Evolutionary conservation across 2,797 vertebrate genomes (phyloP).

Genomic region (Pantherophis vulpinus): DNA sequence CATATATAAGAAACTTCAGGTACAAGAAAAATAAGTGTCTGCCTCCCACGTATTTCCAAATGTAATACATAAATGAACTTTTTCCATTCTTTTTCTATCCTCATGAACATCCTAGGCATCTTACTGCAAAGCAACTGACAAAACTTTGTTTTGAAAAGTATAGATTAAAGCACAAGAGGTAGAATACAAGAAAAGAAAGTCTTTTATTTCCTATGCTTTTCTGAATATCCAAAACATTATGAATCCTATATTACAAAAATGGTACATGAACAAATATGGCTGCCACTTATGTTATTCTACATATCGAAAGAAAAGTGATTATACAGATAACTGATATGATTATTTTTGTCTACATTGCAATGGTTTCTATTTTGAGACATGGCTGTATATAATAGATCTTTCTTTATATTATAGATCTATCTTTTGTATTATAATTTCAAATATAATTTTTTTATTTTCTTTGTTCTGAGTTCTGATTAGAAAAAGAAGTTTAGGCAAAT

Average conservation of each 20-base stretch:
- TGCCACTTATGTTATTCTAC: not conserved
- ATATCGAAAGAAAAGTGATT: not conserved
- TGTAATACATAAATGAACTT: not conserved
- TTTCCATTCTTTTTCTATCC: not conserved
- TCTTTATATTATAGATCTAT: no score
- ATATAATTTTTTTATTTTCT: slow-evolving; percentile 47
- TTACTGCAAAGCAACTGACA: not conserved
- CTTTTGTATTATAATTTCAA: slow-evolving; percentile 31
- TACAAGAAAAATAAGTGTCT: not conserved
- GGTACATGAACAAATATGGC: not conserved
- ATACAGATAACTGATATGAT: not conserved
- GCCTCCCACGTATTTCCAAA: not conserved
- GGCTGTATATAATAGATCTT: not conserved
- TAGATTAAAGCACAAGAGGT: not conserved
- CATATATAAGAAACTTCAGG: not conserved
- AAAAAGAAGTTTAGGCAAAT: slow-evolving; percentile 34
- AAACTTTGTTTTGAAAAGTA: not conserved
- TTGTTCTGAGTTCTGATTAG: slow-evolving; percentile 34
- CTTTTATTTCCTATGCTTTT: not conserved
- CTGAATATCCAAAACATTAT: not conserved
- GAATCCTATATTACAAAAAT: not conserved
- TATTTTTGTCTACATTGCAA: not conserved
- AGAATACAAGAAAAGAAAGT: not conserved
- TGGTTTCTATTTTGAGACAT: not conserved
- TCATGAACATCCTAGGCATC: not conserved